Conservation (phyloP, 2,113 vertebrate genomes). For the Silurus asotus region DNA sequence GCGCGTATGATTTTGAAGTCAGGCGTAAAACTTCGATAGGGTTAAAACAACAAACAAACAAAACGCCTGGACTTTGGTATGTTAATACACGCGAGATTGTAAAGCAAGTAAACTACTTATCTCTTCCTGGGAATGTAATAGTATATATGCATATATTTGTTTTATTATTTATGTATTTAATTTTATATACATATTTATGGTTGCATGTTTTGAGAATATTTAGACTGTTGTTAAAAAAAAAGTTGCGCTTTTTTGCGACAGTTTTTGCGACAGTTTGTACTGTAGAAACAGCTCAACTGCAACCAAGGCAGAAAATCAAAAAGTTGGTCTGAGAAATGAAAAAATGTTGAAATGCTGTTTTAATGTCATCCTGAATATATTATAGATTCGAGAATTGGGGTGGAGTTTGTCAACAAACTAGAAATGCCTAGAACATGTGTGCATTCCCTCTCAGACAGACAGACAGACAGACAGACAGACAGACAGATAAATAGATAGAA, state of each 20-base stretch:
- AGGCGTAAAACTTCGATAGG: not conserved
- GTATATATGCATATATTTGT: not conserved
- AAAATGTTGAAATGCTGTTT: not conserved
- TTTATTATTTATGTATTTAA: too few species aligned
- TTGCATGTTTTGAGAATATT: not conserved
- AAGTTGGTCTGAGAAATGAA: not conserved
- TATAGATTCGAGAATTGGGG: not conserved
- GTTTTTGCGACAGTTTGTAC: not conserved
- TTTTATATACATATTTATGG: too few species aligned
- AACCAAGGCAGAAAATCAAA: not conserved
- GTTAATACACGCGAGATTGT: not conserved
- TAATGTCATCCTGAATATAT: not conserved
- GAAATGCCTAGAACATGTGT: not conserved
- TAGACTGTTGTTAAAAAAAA: not conserved
- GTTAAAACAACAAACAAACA: not conserved
- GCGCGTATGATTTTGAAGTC: not conserved
- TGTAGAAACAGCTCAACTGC: not conserved
- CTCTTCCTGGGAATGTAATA: not conserved
- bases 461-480: too few species aligned
- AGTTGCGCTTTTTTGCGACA: not conserved
- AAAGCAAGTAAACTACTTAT: constrained; percentile 17
- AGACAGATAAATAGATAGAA: too few species aligned
- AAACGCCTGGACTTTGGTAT: not conserved
- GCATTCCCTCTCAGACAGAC: not conserved
- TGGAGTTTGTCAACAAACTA: not conserved